These are phyloP conservation scores for Conops quadrifasciatus DNA, from an alignment of 2,888 invertebrate species.

Conservation along the genomic window DNA sequence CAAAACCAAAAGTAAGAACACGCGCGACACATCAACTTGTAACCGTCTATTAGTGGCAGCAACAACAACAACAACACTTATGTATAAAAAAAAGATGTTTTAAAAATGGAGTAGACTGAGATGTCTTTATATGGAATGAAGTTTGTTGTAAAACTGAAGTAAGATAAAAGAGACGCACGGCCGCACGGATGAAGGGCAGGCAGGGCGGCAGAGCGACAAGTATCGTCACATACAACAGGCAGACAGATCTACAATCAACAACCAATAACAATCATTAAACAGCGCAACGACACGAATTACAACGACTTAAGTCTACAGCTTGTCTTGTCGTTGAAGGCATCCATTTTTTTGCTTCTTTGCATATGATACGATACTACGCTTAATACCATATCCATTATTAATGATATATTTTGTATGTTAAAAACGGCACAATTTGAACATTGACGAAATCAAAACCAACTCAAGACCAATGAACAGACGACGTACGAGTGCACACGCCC, in stretches of 20 bases:
- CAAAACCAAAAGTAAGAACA: slow-evolving; percentile 28
- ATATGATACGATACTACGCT: neutral
- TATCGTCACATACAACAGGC: no score
- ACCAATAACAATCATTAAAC: neutral
- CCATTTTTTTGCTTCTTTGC: neutral
- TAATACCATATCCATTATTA: no score
- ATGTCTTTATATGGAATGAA: slow-evolving; percentile 33
- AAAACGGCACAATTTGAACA: slow-evolving; percentile 27
- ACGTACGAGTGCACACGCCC: neutral
- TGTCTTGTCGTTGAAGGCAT: neutral
- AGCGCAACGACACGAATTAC: slow-evolving; percentile 11
- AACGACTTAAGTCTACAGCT: neutral
- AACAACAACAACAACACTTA: no score
- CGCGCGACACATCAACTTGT: slow-evolving; percentile 34
- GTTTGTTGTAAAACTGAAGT: slow-evolving; percentile 16
- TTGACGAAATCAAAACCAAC: slow-evolving; percentile 25
- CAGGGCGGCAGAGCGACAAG: neutral
- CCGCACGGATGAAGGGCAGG: neutral
- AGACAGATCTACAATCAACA: slow-evolving; percentile 10
- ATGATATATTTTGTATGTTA: slow-evolving; percentile 20
- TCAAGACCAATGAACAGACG: slow-evolving; percentile 21
- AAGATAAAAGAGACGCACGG: neutral
- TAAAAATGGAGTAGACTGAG: slow-evolving; percentile 26
- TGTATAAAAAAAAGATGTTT: neutral
- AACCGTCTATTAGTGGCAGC: slow-evolving; percentile 32